Evolutionary conservation across 2,888 invertebrate genomes (phyloP).

Genomic region (Synanthedon andrenaeformis): DNA sequence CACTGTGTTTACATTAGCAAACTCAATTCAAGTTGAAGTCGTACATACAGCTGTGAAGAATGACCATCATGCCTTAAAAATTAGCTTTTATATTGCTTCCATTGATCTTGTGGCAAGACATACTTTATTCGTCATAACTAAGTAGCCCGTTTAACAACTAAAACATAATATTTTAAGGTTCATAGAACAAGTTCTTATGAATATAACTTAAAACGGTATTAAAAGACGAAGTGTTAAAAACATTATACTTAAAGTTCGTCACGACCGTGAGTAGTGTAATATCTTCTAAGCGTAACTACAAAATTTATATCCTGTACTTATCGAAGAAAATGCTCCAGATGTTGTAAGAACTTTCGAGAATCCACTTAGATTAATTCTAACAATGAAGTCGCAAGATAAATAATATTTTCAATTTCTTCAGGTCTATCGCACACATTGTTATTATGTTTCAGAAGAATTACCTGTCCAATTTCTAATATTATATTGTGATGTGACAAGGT

Average conservation of each 20-base stretch:
- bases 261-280: constrained; percentile 1
- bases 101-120: no score
- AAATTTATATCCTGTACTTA: constrained; percentile 2
- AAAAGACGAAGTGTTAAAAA: not conserved
- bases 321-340: constrained; percentile 1
- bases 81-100: no score
- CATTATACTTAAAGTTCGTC: not conserved
- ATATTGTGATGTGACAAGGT: no score
- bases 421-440: no score
- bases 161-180: no score
- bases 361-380: constrained; percentile 1
- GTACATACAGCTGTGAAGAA: not conserved
- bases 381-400: not conserved
- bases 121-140: no score
- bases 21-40: constrained; percentile 7
- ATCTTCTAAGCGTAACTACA: not conserved
- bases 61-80: not conserved
- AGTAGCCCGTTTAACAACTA: no score
- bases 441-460: no score
- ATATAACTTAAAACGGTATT: no score
- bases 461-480: no score
- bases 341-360: constrained; percentile 3
- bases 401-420: no score
- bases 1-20: constrained; percentile 16
- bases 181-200: no score